Conservation (phyloP, 2,113 vertebrate genomes). For the Paraplagusia blochii region DNA sequence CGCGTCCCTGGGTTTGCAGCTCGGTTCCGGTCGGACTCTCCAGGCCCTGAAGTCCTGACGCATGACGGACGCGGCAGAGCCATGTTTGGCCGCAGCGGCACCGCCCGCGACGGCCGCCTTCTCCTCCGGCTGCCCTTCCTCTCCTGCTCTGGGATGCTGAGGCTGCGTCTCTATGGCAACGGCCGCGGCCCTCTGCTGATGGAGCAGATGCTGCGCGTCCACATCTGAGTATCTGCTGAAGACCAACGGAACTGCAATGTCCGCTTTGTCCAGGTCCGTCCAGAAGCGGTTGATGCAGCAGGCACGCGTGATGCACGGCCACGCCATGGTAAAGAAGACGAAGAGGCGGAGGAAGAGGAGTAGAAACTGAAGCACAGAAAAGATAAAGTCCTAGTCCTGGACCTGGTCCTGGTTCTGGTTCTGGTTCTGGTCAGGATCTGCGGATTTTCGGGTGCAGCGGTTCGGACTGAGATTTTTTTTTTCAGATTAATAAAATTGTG, state of each 20-base stretch:
- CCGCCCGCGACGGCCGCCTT: constrained; percentile 68
- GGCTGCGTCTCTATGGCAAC: constrained; percentile 83
- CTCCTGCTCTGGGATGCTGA: constrained; percentile 50
- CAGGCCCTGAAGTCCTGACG: constrained; percentile 92
- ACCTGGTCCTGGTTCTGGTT: no score
- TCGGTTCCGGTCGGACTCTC: constrained; percentile 91
- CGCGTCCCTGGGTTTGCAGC: constrained; percentile 90
- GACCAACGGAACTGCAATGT: constrained; percentile 94
- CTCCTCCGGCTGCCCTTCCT: constrained; percentile 75
- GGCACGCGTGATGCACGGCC: constrained; percentile 95
- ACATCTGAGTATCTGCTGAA: constrained; percentile 94
- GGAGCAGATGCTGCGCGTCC: constrained; percentile 76
- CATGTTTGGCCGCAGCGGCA: constrained; percentile 65
- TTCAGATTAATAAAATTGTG: no score
- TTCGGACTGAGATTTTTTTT: no score
- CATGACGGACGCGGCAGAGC: constrained; percentile 85
- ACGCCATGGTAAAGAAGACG: constrained; percentile 80
- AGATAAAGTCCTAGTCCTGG: no score
- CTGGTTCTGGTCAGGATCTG: no score
- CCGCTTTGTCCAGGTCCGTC: constrained; percentile 95
- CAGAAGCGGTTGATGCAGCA: constrained; percentile 98
- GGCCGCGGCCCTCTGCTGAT: constrained; percentile 55
- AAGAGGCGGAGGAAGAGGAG: no score
- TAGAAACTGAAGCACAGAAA: no score
- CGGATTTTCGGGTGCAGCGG: no score